Evolutionary conservation across 2,113 vertebrate genomes (phyloP).

Genomic region (Furnarius figulus): DNA sequence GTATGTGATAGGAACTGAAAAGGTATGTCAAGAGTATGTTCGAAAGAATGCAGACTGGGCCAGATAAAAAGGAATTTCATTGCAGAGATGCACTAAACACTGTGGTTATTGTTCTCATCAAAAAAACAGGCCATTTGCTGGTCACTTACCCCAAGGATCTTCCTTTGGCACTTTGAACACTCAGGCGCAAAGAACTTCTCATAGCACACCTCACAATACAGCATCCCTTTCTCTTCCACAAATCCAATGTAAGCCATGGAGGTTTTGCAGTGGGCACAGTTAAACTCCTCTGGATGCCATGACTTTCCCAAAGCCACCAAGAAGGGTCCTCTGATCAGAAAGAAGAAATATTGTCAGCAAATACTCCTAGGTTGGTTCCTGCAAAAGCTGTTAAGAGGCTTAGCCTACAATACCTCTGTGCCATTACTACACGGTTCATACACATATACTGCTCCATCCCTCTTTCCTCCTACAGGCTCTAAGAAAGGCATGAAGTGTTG

Average conservation of each 20-base stretch:
- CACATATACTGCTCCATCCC: background rate
- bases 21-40: background rate
- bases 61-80: background rate
- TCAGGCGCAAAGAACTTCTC: constrained; percentile 93
- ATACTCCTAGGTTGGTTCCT: background rate
- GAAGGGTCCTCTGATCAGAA: constrained; percentile 87
- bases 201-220: constrained; percentile 92
- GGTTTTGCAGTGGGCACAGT: constrained; percentile 88
- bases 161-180: constrained; percentile 88
- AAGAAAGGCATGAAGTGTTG: background rate
- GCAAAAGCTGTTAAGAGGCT: background rate
- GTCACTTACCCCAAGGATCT: constrained; percentile 92
- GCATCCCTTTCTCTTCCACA: constrained; percentile 89
- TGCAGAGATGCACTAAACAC: background rate
- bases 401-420: background rate
- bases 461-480: background rate
- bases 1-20: background rate
- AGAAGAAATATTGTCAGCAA: constrained; percentile 26
- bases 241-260: constrained; percentile 91
- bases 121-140: background rate
- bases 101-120: background rate
- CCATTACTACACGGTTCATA: background rate
- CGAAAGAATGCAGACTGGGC: background rate
- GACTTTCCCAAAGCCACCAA: constrained; percentile 95
- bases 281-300: constrained; percentile 97